Evolutionary conservation across 2,113 vertebrate genomes (phyloP), one percentile per base, ranked within the genome.

Genomic region (Hyaena hyaena): DNA sequence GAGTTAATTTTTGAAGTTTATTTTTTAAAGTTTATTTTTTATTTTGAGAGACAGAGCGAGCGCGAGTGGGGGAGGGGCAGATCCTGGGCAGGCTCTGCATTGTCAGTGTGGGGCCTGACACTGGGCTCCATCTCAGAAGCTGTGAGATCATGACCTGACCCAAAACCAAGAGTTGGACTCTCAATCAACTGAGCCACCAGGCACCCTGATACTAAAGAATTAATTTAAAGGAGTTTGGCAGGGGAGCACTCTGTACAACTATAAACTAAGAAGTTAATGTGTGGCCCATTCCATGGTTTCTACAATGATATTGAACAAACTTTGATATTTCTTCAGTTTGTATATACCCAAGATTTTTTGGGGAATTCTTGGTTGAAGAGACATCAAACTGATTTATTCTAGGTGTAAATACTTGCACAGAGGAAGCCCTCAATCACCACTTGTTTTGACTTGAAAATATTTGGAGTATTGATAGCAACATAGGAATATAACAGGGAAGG

Each of bases 261-360:
- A 69, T 7, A 94, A 89, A 88, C 85, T 79, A 94, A 79, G 28
- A 84, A n/a, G 19, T 84, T 95, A 55, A 63, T 94, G 53, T 93
- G 28, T 94, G 10, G 23, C 31, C 35, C 33, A 90, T 84, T 71
- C 83, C 26, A 58, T 76, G 11, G 48, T 61, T 76, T 3, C 58
- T 33, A 77, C 26, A 91, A 81, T 93, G 71, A 91, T 93, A 85
- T 2, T 82, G 21, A 79, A n/a, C 15, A 77, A 76, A 88, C 16
- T 66, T 66, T 50, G 31, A 8, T 90, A 91, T 76, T 69, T 95
- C 63, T 28, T 24, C 26, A 31, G 6, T 66, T 53, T 66, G 3
- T 79, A 0, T 43, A 43, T 48, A n/a, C 31, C 19, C 21, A 24
- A 14, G 48, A 28, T 55, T 88, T 39, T 92, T 43, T 43, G 81